Percentiles rank a stretch among this genome's conserved stretches.
Conservation (phyloP, 2,113 vertebrate genomes). For the Tor tambroides region DNA sequence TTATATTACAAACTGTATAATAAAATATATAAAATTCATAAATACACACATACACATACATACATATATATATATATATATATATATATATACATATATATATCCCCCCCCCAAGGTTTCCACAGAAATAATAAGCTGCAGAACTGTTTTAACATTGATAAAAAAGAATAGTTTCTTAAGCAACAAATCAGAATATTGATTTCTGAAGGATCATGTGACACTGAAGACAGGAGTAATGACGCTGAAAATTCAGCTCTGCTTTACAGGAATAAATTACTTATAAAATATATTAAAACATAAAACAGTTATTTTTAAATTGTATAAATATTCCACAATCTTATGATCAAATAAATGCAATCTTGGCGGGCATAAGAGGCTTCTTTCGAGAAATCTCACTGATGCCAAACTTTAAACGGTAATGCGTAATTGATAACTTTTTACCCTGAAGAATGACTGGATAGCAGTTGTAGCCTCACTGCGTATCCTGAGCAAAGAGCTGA, state of each 20-base stretch:
- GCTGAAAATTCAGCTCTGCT: not conserved
- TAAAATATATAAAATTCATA: too few relatives aligned
- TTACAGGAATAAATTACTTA: not conserved
- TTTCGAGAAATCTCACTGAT: not conserved
- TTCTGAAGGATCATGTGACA: not conserved
- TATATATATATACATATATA: too few relatives aligned
- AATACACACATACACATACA: too few relatives aligned
- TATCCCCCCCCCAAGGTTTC: too few relatives aligned
- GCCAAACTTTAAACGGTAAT: not conserved
- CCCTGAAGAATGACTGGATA: conserved; percentile 90
- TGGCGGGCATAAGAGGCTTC: not conserved
- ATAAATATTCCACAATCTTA: not conserved
- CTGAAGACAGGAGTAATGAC: not conserved
- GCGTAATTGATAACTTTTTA: conserved; percentile 59
- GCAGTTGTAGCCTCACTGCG: conserved; percentile 88
- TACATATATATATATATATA: too few relatives aligned
- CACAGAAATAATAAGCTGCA: too few relatives aligned
- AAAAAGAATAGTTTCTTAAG: too few relatives aligned
- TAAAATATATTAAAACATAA: not conserved
- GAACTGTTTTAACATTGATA: too few relatives aligned
- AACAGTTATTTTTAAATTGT: not conserved
- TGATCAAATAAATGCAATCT: not conserved
- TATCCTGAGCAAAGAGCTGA: conserved; percentile 86
- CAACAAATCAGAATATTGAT: too few relatives aligned
- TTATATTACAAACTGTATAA: too few relatives aligned